Evolutionary conservation across 64 coral and sea anemone genomes (phyloP), one percentile per base, ranked within the genome.

Genomic region (Anthopleura sola): DNA sequence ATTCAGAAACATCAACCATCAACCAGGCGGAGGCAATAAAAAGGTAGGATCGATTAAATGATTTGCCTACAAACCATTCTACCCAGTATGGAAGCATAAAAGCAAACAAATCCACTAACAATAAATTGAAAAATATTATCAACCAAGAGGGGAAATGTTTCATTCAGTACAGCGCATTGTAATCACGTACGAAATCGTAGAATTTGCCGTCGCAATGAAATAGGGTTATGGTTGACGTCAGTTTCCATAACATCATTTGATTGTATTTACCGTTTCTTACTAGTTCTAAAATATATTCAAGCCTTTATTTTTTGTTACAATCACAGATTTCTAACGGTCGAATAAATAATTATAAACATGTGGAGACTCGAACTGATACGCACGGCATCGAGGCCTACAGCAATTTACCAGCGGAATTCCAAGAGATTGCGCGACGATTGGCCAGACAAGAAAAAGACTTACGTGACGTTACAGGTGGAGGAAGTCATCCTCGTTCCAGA

Each of bases 381-480:
- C 94, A 97, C 34, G 90, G 90, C 23, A 80, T 97, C 31, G 90
- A 92, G 80, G 87, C 94, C 15, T 97, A 97, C 79, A 92, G 94
- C 57, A 62, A 97, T 38, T 89, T 97, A 68, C 94, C 94, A 20
- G n/a, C 94, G 12, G 94, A 97, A 46, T 97, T 97, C 81, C 94
- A 92, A 82, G 94, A 97, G 60, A 97, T 97, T 47, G 94, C 94
- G 19, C 91, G 91, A 34, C 94, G 94, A 28, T 81, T 97, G 15
- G 88, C 91, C 47, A 92, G 85, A 50, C 94, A 97, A 87, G 90
- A 97, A 36, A 92, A 88, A 75, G 53, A 97, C 26, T 47, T 97
- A 31, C 84, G 84, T 68, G 83, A 92, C 23, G 79, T 55, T 21
- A 89, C 90, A n/a, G 90, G 79, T 11, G 90, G 85, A 31, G 47